Evolutionary conservation across 2,797 vertebrate species (phyloP).

Genomic region (Ambastaia sidthimunki): DNA sequence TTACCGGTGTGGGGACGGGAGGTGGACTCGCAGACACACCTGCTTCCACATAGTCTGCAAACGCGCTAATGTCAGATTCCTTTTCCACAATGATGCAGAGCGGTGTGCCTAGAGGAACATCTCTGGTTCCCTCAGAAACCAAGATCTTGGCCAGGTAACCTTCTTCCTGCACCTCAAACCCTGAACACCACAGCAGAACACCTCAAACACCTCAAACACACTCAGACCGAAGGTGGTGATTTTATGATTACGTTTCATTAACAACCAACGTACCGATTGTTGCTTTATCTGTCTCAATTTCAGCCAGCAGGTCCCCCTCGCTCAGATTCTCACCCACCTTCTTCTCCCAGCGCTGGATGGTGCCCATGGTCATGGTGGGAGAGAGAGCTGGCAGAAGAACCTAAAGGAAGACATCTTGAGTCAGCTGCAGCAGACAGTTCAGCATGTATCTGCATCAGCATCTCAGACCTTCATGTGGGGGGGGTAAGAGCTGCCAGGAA

Average conservation of each 20-base stretch:
- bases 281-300: constrained; percentile 99
- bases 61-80: constrained; percentile 90
- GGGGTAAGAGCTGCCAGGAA: constrained; percentile 85
- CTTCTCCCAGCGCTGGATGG: constrained; percentile 99
- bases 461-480: constrained; percentile 83
- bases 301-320: constrained; percentile 95
- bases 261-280: constrained; percentile 65
- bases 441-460: neutral
- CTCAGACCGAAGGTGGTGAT: too few species aligned
- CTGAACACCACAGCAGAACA: constrained; percentile 66
- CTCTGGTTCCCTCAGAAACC: constrained; percentile 90
- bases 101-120: constrained; percentile 89
- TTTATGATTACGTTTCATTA: too few species aligned
- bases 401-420: constrained; percentile 68
- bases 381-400: constrained; percentile 93
- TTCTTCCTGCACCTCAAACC: constrained; percentile 98
- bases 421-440: neutral
- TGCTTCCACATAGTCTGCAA: constrained; percentile 90
- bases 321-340: constrained; percentile 95
- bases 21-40: constrained; percentile 77
- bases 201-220: too few species aligned
- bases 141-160: constrained; percentile 96
- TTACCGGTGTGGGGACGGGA: constrained; percentile 75
- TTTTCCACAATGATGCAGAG: constrained; percentile 98
- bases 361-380: constrained; percentile 98